Base-by-base conservation (phyloP, 1,140 invertebrate genomes). In the Zophobas atratus region DNA sequence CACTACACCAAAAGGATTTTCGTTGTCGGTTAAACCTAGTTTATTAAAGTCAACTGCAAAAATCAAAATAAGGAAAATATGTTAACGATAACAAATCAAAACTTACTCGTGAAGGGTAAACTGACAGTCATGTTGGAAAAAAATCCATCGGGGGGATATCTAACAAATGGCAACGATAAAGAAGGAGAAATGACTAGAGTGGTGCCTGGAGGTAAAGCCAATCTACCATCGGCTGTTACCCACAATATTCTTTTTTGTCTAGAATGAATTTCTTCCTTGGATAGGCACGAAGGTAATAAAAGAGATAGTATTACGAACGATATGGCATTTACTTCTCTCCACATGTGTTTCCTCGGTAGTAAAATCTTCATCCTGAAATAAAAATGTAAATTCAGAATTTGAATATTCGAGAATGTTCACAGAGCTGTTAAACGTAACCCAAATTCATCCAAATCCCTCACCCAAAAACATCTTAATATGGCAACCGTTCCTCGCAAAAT, bases 31-130 rank as follows among this genome's bases (percentile, higher is more conserved):
- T 81, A 95, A 82, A 5, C 94, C 94, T 72, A 96, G 83, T 82
- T 94, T 93, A 84, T 95, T 93, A 83, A 96, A 95, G 79, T 94
- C 93, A 87, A 96, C 94, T 96, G 86, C 39, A 87, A 41, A 34
- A 2, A 6, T 36, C 4, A 73, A 55, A 5, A 36, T 6, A 55
- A 55, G 53, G 6, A 53, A 73, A 55, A 53, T 33, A 0, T 48
- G 48, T 36, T 36, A 41, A 32, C 32, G n/a, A 34, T 1, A 49
- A 35, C 43, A 57, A 6, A 34, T 1, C 0, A n/a, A 57, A 32
- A 92, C 93, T 92, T 87, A 96, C 94, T 95, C 82, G 94, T 94
- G 84, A 96, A 94, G n/a, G 95, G 95, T 78, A 96, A 90, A 87
- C 93, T 95, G 82, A 96, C 91, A 35, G 94, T 93, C 88, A 96